Conservation (phyloP, 2,113 vertebrate species). For the Cnemophilus loriae region DNA sequence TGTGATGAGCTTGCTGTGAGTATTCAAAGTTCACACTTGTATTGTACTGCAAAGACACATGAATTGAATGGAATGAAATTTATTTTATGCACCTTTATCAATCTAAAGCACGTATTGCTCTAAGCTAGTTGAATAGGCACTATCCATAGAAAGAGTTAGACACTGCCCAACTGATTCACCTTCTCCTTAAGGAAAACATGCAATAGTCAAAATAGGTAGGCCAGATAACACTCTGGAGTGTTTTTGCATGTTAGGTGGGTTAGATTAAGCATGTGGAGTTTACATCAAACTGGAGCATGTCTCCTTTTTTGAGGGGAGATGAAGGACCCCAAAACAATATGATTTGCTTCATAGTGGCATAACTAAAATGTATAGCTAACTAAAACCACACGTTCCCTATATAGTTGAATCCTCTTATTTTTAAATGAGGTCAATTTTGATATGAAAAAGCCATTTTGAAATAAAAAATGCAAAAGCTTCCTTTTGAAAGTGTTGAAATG, state of each 20-base stretch:
- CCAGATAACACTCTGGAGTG: neutral
- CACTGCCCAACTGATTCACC: neutral
- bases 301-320: neutral
- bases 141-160: neutral
- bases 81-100: neutral
- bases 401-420: neutral
- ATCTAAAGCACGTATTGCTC: neutral
- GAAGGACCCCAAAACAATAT: neutral
- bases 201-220: neutral
- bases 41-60: neutral
- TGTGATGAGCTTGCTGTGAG: neutral
- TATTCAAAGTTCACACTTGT: neutral
- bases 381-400: neutral
- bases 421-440: conserved; percentile 45
- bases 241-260: neutral
- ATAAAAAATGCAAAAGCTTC: conserved; percentile 39
- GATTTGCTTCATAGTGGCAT: neutral
- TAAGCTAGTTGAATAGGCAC: neutral
- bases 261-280: neutral
- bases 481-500: conserved; percentile 31
- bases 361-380: neutral
- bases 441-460: neutral
- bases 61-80: neutral
- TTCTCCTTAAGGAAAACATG: neutral
- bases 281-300: neutral